These are phyloP conservation scores for Trachelus troglodyta DNA, from an alignment of 2,888 invertebrate genomes.

Conservation along the genomic window DNA sequence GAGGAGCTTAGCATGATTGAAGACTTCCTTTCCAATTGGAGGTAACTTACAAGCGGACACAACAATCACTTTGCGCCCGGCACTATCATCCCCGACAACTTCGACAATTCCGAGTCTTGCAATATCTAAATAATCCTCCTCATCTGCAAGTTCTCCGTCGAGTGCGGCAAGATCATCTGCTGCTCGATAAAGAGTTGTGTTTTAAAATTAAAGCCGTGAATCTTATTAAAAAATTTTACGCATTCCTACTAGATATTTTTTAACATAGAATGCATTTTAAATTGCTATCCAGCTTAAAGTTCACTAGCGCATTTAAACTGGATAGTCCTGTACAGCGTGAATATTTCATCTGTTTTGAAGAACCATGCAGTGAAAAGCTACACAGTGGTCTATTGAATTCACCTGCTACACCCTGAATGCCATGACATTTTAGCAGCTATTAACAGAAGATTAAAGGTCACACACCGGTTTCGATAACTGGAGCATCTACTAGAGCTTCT, in stretches of 20 bases:
- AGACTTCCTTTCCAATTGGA: constrained; percentile 75
- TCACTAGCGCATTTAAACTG: background rate
- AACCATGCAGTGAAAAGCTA: constrained; percentile 27
- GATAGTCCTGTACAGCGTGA: background rate
- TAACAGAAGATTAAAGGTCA: constrained; percentile 50
- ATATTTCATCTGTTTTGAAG: background rate
- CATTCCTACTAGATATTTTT: background rate
- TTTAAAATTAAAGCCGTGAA: background rate
- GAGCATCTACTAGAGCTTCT: constrained; percentile 81
- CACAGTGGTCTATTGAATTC: constrained; percentile 45
- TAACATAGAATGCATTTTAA: background rate
- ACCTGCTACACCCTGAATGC: constrained; percentile 45
- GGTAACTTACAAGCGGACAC: constrained; percentile 91
- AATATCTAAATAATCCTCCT: constrained; percentile 77
- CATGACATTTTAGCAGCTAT: constrained; percentile 48
- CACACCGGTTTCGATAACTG: constrained; percentile 65
- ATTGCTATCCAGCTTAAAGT: background rate
- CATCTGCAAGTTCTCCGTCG: constrained; percentile 64
- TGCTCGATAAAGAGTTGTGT: constrained; percentile 28
- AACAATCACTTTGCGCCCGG: constrained; percentile 94
- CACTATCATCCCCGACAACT: constrained; percentile 84
- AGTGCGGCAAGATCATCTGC: constrained; percentile 62
- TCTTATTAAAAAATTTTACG: background rate
- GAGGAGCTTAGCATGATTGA: constrained; percentile 80
- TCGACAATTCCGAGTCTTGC: constrained; percentile 82